A percentile compares a stretch with the other conserved stretches of the same genome.
Evolutionary conservation across 1,140 invertebrate species (phyloP).

Genomic region (Apocrypta bakeri): DNA sequence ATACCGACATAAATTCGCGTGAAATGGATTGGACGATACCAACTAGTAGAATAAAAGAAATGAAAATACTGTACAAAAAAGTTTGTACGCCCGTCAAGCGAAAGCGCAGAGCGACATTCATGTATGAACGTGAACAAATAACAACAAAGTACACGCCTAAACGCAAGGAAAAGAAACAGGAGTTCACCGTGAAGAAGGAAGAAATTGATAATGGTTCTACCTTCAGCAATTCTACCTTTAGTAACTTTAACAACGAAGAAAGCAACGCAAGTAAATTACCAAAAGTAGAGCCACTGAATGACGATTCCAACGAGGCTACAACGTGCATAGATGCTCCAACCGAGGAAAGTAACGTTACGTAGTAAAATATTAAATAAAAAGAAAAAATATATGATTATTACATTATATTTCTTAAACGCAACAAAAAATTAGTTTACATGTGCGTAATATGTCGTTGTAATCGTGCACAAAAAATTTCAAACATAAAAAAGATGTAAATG

Average conservation of each 20-base stretch:
- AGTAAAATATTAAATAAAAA: slow-evolving; percentile 44
- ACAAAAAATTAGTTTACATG: slow-evolving; percentile 52
- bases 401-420: slow-evolving; percentile 52
- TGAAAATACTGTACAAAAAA: slow-evolving; percentile 76
- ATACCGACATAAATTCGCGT: slow-evolving; percentile 63
- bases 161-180: slow-evolving; percentile 49
- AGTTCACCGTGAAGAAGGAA: slow-evolving; percentile 45
- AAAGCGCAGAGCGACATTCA: slow-evolving; percentile 71
- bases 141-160: slow-evolving; percentile 43
- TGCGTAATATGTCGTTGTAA: slow-evolving; percentile 52
- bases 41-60: slow-evolving; percentile 72
- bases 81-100: slow-evolving; percentile 72
- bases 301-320: slow-evolving; percentile 44
- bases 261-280: slow-evolving; percentile 43
- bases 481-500: slow-evolving; percentile 47
- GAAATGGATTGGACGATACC: slow-evolving; percentile 79
- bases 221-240: slow-evolving; percentile 47
- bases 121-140: slow-evolving; percentile 67
- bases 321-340: slow-evolving; percentile 45
- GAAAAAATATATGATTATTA: slow-evolving; percentile 49
- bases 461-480: slow-evolving; percentile 49
- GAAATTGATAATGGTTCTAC: slow-evolving; percentile 47
- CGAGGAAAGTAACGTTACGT: slow-evolving; percentile 50
- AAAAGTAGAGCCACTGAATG: slow-evolving; percentile 40
- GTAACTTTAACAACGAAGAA: slow-evolving; percentile 48